Base-by-base conservation (phyloP, 1,140 invertebrate genomes). In the Euura saliciscinereae region DNA sequence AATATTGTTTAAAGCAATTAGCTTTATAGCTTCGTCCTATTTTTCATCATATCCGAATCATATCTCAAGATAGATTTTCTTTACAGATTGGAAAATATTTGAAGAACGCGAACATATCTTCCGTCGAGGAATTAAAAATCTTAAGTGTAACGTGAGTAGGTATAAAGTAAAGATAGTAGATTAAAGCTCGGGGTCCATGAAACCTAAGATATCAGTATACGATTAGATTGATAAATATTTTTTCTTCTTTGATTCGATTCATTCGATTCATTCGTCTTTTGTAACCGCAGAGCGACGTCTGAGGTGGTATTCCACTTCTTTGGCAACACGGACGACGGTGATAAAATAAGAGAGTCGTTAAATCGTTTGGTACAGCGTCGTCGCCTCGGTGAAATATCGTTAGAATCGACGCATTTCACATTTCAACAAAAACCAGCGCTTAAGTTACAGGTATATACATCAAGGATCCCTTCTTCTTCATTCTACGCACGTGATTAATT, bases 261-360 rank as follows among this genome's bases (percentile, higher is more conserved):
- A 28, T 1, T 28, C 28, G 28, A 28, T 28, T 28, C 70, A 66
- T 72, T 76, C 70, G 76, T 77, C 45, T 76, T 71, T 44, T 75
- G 69, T 80, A 79, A 65, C 77, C 84, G 80, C 77, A 91, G 89
- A 73, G 88, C 90, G 66, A 88, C 87, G 4, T 83, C 89, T 73
- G 92, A 92, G 78, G 89, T 92, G 73, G 90, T 89, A 68, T 91
- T 92, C 76, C 89, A 92, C 80, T 91, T 93, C 77, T 90, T 90
- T 68, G 90, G 89, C 42, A 83, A 86, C 45, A 90, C 90, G 43
- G 88, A 88, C 5, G 91, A 93, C 70, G 89, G 90, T 0, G 89
- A 89, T 72, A 89, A 89, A 78, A 89, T 93, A 71, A 88, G 90
- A 65, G 89, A 91, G 66, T 88, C 90, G 71, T 85, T 92, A 7